Conservation (phyloP, 2,888 invertebrate species). For the Amiota mariae region DNA sequence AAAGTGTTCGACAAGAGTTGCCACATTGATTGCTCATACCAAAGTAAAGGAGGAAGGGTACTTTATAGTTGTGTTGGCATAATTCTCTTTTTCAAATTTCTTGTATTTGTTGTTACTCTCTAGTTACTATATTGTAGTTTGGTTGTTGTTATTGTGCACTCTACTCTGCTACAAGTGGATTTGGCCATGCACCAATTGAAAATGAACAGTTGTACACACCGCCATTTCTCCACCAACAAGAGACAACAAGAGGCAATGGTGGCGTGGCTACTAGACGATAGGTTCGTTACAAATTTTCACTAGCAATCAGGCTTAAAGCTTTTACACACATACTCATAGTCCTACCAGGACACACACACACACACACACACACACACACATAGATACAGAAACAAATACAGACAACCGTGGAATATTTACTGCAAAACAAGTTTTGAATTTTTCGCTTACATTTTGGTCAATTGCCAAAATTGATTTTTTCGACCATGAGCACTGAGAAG, state of each 20-base stretch:
- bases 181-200: constrained; percentile 17
- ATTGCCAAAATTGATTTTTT: constrained; percentile 64
- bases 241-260: not conserved
- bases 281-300: constrained; percentile 11
- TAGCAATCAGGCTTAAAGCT: constrained; percentile 29
- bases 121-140: constrained; percentile 12
- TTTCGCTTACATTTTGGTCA: constrained; percentile 36
- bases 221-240: not conserved
- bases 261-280: not conserved
- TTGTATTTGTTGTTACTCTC: constrained; percentile 4
- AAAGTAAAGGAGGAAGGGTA: too few species aligned
- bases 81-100: not conserved
- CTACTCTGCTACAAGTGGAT: constrained; percentile 24
- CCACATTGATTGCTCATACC: too few species aligned
- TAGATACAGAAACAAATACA: not conserved
- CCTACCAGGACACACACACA: not conserved
- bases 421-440: constrained; percentile 28
- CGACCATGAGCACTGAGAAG: constrained; percentile 46
- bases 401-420: constrained; percentile 21
- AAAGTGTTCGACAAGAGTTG: too few species aligned
- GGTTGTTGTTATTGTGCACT: constrained; percentile 21
- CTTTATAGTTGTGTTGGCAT: not conserved
- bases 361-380: too few species aligned
- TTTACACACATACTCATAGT: not conserved
- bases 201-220: not conserved